phyloP scores from a whole-genome alignment of 2,888 invertebrate species.

The Kryphioiulus occultus region DNA sequence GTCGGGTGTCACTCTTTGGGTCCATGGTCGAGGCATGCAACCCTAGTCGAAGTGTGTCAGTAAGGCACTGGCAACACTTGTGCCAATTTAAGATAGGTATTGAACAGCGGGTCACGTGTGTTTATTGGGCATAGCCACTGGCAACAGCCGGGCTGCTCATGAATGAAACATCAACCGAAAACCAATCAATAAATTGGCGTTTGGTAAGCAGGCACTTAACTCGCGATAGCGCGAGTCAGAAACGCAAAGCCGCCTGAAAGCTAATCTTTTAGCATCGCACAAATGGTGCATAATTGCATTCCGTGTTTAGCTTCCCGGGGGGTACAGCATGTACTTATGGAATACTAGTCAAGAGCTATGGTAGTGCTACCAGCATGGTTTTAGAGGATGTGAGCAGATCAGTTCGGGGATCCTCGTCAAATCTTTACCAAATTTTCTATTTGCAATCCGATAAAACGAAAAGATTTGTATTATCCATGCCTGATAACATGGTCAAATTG shows the following conservation, averaged over 20 bases:
- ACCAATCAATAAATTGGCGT: conserved; percentile 29
- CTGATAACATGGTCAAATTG: too few species aligned
- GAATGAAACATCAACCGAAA: conserved; percentile 35
- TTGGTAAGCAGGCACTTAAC: background rate
- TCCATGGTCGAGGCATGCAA: conserved; percentile 4
- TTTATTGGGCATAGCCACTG: background rate
- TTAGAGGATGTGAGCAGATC: too few species aligned
- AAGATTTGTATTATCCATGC: too few species aligned
- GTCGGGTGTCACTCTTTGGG: background rate
- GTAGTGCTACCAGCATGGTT: too few species aligned
- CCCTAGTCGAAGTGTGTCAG: background rate
- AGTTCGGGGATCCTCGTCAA: too few species aligned
- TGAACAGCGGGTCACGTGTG: conserved; percentile 16
- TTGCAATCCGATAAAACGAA: too few species aligned
- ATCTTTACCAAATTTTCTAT: too few species aligned
- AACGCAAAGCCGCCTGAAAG: background rate
- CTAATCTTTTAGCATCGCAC: background rate
- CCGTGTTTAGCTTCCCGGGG: background rate
- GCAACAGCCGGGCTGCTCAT: conserved; percentile 29
- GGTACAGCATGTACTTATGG: background rate
- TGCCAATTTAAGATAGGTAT: background rate
- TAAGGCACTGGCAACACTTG: background rate
- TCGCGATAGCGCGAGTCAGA: background rate
- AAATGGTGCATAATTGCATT: background rate
- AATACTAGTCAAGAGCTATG: background rate